Evolutionary conservation across 2,888 invertebrate species (phyloP).

Genomic region (Leptinotarsa tumamoca): DNA sequence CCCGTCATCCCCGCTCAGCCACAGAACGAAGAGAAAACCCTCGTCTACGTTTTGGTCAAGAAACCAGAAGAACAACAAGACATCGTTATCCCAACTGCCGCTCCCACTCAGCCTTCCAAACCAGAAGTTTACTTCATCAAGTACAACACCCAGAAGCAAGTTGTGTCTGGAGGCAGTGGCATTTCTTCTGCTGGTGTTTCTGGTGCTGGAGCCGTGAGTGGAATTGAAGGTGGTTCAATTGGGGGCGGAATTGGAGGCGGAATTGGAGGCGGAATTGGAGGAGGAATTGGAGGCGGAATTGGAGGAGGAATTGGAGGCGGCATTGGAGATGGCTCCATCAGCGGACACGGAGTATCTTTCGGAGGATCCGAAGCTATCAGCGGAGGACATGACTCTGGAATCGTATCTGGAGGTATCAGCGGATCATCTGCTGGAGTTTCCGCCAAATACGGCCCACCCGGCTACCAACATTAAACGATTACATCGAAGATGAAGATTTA

Average conservation of each 20-base stretch:
- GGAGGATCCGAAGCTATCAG: conserved; percentile 20
- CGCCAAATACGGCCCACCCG: conserved; percentile 52
- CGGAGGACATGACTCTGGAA: conserved; percentile 40
- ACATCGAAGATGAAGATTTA: conserved; percentile 13
- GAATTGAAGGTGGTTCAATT: conserved; percentile 29
- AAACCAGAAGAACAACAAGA: conserved; percentile 88
- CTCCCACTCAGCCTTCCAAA: conserved; percentile 87
- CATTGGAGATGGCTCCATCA: conserved; percentile 41
- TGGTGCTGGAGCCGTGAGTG: conserved; percentile 44
- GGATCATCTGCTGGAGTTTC: conserved; percentile 43
- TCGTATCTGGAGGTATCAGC: conserved; percentile 34
- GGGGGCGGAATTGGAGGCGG: conserved; percentile 35
- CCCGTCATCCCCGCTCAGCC: conserved; percentile 83
- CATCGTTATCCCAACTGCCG: conserved; percentile 80
- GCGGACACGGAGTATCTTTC: conserved; percentile 30
- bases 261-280: conserved; percentile 26
- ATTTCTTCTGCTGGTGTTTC: conserved; percentile 45
- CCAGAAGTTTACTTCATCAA: conserved; percentile 92
- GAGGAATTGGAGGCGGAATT: conserved; percentile 34
- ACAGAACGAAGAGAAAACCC: conserved; percentile 88
- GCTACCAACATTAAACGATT: conserved; percentile 48
- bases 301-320: conserved; percentile 30
- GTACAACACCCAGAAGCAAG: conserved; percentile 77
- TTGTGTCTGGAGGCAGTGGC: conserved; percentile 37
- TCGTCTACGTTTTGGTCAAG: conserved; percentile 90